Percentiles rank a stretch among this genome's conserved stretches.
phyloP scores from a whole-genome alignment of 2,888 invertebrate genomes.

The Drosophila pegasa region DNA sequence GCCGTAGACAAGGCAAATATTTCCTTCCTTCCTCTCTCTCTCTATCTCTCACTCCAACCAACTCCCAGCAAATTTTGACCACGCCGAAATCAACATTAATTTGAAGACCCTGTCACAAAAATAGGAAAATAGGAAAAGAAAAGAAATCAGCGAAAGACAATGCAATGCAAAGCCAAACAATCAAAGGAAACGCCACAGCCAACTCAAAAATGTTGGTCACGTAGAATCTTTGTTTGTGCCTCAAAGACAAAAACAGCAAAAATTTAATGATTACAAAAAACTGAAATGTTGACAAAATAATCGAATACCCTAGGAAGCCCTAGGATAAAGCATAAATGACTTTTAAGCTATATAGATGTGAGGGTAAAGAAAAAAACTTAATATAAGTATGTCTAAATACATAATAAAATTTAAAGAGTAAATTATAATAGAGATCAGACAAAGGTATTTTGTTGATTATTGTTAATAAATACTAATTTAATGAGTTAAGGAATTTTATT shows the following conservation, averaged over 20 bases:
- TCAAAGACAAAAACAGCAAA: conserved; percentile 23
- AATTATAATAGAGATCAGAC: no score
- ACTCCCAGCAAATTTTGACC: conserved; percentile 22
- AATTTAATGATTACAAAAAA: conserved; percentile 49
- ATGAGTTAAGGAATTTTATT: no score
- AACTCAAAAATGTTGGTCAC: conserved; percentile 68
- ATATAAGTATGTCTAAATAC: no score
- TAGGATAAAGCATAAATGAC: no score
- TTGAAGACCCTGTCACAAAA: conserved; percentile 23
- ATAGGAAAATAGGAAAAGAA: conserved; percentile 19
- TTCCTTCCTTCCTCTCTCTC: no score
- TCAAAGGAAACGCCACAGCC: conserved; percentile 38
- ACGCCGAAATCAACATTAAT: conserved; percentile 53
- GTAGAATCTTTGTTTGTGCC: conserved; percentile 49
- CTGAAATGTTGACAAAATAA: conserved; percentile 5
- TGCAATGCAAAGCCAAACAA: conserved; percentile 35
- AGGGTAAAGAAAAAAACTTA: no score
- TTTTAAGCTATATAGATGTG: no score
- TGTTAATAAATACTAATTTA: no score
- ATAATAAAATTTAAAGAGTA: no score
- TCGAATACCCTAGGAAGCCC: conserved; percentile 1
- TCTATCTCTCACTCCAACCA: no score
- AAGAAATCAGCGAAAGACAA: conserved; percentile 8
- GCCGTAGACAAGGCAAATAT: background rate
- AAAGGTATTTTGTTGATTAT: no score